Evolutionary conservation across 1,140 invertebrate species (phyloP).

Genomic region (Euura lappo): DNA sequence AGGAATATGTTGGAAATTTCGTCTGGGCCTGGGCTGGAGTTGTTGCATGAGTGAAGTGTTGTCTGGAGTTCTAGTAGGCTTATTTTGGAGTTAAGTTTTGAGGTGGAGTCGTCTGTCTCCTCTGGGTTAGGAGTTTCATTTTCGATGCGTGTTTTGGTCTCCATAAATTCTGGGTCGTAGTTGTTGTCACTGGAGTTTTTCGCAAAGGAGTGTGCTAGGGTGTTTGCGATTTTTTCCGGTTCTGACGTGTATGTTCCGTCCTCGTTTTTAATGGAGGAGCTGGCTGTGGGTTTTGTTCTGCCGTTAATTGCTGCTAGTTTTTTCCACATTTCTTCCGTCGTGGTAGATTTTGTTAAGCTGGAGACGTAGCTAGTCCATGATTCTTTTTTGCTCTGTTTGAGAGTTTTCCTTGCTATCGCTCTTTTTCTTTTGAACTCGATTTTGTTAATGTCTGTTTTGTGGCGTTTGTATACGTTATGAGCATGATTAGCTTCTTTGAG

Average conservation of each 20-base stretch:
- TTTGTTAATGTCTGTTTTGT: conserved; percentile 33
- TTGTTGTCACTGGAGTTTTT: conserved; percentile 38
- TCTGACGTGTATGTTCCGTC: conserved; percentile 5
- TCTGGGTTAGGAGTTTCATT: neutral
- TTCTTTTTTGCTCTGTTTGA: conserved; percentile 20
- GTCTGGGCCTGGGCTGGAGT: conserved; percentile 30
- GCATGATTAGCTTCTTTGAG: conserved; percentile 39
- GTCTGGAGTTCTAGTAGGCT: conserved; percentile 7
- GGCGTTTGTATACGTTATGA: conserved; percentile 35
- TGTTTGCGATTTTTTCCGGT: conserved; percentile 28
- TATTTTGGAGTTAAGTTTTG: neutral
- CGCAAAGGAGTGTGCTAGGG: conserved; percentile 34
- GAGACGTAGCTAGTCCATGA: conserved; percentile 21
- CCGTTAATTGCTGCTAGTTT: conserved; percentile 13
- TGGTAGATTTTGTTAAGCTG: neutral
- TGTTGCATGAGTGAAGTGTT: conserved; percentile 7
- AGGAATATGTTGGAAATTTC: conserved; percentile 31
- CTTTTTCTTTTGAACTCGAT: conserved; percentile 36
- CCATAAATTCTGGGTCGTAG: conserved; percentile 19
- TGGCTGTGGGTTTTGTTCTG: neutral
- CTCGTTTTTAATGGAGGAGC: conserved; percentile 2
- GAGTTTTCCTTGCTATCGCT: conserved; percentile 24
- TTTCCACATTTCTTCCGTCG: conserved; percentile 18
- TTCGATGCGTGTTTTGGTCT: neutral
- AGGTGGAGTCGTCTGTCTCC: neutral